These are phyloP conservation scores for Alexandromys fortis DNA, from an alignment of 2,113 vertebrate species.

Conservation along the genomic window DNA sequence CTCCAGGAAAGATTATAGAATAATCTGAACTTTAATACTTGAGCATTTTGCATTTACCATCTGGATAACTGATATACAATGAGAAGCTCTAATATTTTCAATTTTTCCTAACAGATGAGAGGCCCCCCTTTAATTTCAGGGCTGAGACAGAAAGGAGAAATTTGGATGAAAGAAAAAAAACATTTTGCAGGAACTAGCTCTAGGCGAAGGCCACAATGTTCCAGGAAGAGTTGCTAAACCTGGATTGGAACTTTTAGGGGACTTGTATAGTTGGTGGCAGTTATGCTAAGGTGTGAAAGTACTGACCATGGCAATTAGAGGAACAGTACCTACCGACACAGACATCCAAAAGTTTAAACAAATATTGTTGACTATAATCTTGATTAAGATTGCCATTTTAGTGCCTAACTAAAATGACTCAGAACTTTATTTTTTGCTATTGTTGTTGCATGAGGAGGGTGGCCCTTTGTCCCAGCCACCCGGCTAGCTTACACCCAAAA, in stretches of 20 bases:
- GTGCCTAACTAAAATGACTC: neutral
- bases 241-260: neutral
- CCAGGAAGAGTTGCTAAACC: neutral
- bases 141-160: constrained; percentile 13
- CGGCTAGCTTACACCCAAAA: too few species aligned
- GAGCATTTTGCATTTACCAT: neutral
- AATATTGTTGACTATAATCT: neutral
- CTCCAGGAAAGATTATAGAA: neutral
- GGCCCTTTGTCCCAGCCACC: too few species aligned
- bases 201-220: neutral
- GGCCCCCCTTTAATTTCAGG: neutral
- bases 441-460: neutral
- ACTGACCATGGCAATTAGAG: neutral
- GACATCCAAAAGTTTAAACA: neutral
- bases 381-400: neutral
- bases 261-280: neutral
- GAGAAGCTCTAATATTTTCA: neutral
- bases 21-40: neutral
- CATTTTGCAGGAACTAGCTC: neutral
- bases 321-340: neutral
- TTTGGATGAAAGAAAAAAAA: neutral
- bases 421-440: neutral
- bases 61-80: neutral
- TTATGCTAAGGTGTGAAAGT: fast-evolving
- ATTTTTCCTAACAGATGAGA: neutral